Percentiles rank a stretch among this genome's conserved stretches.
Evolutionary conservation across 2,113 vertebrate species (phyloP).

Genomic region (Ranitomeya imitator): DNA sequence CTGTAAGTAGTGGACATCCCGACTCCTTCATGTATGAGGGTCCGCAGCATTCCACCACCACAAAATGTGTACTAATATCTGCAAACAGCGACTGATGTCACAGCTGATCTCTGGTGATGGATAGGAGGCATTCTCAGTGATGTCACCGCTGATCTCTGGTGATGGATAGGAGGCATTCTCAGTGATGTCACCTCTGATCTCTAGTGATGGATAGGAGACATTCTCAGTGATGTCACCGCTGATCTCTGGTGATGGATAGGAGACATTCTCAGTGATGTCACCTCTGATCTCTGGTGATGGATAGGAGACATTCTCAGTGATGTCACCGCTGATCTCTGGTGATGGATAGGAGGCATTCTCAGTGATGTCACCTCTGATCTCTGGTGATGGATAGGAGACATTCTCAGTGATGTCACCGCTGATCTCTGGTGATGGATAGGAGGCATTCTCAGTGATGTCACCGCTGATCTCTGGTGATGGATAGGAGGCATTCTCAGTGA

Average conservation of each 20-base stretch:
- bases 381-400: neutral
- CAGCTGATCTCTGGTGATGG: neutral
- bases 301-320: neutral
- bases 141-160: neutral
- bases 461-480: neutral
- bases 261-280: neutral
- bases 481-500: neutral
- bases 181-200: neutral
- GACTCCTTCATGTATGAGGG: neutral
- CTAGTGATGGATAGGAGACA: neutral
- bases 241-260: neutral
- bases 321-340: neutral
- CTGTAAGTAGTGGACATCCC: constrained; percentile 76
- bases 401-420: neutral
- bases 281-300: neutral
- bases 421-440: neutral
- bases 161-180: neutral
- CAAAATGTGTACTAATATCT: too few species aligned
- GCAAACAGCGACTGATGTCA: neutral
- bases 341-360: neutral
- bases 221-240: neutral
- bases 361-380: neutral
- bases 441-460: neutral
- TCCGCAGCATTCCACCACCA: neutral
- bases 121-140: neutral